Conservation (phyloP, 2,888 invertebrate genomes). For the Drosophila peninsularis region DNA sequence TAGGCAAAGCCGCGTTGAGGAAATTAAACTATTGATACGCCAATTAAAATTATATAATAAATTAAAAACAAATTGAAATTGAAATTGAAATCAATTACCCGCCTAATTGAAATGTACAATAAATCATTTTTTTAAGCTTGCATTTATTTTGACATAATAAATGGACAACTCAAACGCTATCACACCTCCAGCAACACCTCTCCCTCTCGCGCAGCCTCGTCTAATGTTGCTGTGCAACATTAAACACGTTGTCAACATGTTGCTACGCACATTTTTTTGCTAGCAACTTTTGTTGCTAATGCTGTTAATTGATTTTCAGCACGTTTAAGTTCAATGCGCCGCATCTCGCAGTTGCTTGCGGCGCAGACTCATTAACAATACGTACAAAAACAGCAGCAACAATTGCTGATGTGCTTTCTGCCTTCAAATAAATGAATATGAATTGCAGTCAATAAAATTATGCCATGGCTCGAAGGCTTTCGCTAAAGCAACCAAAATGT, state of each 20-base stretch:
- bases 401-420: conserved; percentile 34
- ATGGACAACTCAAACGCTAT: conserved; percentile 1
- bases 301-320: conserved; percentile 19
- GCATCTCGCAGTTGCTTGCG: conserved; percentile 25
- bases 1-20: not conserved
- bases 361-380: conserved; percentile 25
- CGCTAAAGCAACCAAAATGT: conserved; percentile 58
- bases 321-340: conserved; percentile 64
- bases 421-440: conserved; percentile 72
- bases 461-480: conserved; percentile 59
- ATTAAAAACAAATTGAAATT: conserved; percentile 4
- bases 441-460: conserved; percentile 72
- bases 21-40: conserved; percentile 1
- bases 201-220: not conserved
- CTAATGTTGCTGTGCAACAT: conserved; percentile 1
- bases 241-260: conserved; percentile 31
- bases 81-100: conserved; percentile 4
- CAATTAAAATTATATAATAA: conserved; percentile 4
- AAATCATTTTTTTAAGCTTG: not conserved
- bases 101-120: conserved; percentile 8
- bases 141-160: conserved; percentile 10
- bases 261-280: conserved; percentile 23
- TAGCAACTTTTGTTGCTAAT: conserved; percentile 30
- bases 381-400: not conserved
- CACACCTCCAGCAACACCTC: not conserved